Percentiles rank a stretch among this genome's conserved stretches.
phyloP scores from a whole-genome alignment of 2,888 invertebrate genomes.

The Agonopterix subpropinquella region DNA sequence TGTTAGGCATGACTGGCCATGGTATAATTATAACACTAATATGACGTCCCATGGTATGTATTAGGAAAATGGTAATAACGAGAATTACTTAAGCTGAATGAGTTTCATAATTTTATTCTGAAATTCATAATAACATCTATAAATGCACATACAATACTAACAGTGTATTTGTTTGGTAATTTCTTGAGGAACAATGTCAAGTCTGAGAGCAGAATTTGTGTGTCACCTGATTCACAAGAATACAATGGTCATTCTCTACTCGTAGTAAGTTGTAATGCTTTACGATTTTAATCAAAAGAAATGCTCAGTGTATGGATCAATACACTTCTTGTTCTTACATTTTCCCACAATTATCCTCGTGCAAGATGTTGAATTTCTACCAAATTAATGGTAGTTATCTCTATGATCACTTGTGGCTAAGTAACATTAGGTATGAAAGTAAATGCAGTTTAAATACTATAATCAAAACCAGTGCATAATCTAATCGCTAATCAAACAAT shows the following conservation, averaged over 20 bases:
- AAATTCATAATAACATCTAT: no score
- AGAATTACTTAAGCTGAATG: not conserved
- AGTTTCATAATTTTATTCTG: no score
- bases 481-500: no score
- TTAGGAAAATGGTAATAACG: no score
- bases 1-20: slow-evolving; percentile 8
- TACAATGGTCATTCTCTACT: slow-evolving; percentile 28
- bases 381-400: not conserved
- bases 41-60: no score
- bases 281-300: not conserved
- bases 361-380: not conserved
- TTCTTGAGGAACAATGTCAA: slow-evolving; percentile 29
- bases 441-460: no score
- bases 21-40: no score
- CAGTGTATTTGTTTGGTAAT: not conserved
- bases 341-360: no score
- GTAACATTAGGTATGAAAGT: no score
- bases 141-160: no score
- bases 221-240: slow-evolving; percentile 52
- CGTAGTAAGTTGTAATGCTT: slow-evolving; percentile 18
- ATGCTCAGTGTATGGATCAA: not conserved
- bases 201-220: slow-evolving; percentile 40
- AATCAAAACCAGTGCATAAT: no score
- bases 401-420: no score
- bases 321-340: not conserved